Evolutionary conservation across 2,888 invertebrate species (phyloP).

Genomic region (Anaspis maculata): DNA sequence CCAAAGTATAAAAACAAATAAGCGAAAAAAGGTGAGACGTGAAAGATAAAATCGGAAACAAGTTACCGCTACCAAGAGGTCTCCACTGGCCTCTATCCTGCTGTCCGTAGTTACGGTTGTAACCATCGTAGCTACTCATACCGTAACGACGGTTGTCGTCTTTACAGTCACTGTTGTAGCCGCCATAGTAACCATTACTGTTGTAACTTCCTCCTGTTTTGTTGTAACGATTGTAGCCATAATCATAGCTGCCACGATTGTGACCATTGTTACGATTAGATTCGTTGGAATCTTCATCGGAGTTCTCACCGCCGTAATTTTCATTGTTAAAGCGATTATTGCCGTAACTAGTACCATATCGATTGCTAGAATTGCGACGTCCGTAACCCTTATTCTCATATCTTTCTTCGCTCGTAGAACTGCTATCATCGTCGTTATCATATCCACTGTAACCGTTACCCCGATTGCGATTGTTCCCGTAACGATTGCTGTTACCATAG

Average conservation of each 20-base stretch:
- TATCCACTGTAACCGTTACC: conserved; percentile 5
- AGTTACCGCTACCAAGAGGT: too few relatives aligned
- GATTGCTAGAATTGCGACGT: conserved; percentile 6
- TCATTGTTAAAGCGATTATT: conserved; percentile 7
- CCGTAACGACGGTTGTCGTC: conserved; percentile 3
- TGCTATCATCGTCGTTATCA: conserved; percentile 6
- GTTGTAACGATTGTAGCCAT: conserved; percentile 3
- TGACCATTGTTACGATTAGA: conserved; percentile 3
- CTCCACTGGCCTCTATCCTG: too few relatives aligned
- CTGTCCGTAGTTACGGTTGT: too few relatives aligned
- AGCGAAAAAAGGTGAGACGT: background rate
- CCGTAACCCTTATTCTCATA: conserved; percentile 8
- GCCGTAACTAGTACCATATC: conserved; percentile 11
- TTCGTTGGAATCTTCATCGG: conserved; percentile 4
- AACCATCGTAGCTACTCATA: background rate
- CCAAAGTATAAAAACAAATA: too few relatives aligned
- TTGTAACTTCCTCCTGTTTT: conserved; percentile 7
- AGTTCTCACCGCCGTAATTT: background rate
- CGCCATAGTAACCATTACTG: conserved; percentile 6
- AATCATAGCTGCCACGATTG: background rate
- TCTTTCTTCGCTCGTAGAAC: background rate
- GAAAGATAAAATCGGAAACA: background rate
- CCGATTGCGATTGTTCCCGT: conserved; percentile 5
- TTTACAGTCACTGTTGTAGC: conserved; percentile 5
- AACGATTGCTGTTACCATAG: conserved; percentile 4